A percentile compares a stretch with the other conserved stretches of the same genome.
phyloP scores from a whole-genome alignment of 2,113 vertebrate species.

The Camelus dromedarius region DNA sequence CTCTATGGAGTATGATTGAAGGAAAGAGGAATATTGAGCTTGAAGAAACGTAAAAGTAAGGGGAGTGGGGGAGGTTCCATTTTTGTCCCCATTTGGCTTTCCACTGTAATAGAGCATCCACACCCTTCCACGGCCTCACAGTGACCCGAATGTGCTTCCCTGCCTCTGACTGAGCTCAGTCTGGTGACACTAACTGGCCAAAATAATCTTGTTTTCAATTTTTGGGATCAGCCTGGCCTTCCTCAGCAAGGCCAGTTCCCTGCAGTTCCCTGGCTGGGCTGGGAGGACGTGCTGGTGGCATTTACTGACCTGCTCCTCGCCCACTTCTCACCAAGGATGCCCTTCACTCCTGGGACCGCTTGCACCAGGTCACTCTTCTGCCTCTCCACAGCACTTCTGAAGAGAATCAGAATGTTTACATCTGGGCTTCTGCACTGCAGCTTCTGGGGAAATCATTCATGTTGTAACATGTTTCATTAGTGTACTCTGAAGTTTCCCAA shows the following conservation, averaged over 20 bases:
- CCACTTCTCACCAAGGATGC: neutral
- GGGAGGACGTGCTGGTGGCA: neutral
- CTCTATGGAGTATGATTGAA: neutral
- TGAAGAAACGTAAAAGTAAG: neutral
- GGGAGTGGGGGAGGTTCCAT: neutral
- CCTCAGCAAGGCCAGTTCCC: neutral
- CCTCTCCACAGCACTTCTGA: neutral
- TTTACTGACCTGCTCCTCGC: neutral
- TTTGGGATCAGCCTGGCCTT: neutral
- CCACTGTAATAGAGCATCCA: neutral
- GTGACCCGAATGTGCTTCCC: neutral
- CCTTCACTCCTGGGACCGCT: neutral
- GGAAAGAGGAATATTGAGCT: neutral
- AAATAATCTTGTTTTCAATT: neutral
- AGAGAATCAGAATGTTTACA: neutral
- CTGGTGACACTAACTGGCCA: neutral
- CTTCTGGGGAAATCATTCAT: neutral
- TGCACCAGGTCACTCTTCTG: neutral
- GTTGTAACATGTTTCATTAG: neutral
- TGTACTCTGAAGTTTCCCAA: neutral
- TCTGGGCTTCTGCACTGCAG: neutral
- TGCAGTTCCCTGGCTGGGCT: neutral
- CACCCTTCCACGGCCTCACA: neutral
- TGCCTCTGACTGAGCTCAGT: neutral
- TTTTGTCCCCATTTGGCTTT: conserved; percentile 10